These are phyloP conservation scores for Heterodera carotae DNA, from an alignment of 1,140 invertebrate species.

Conservation along the genomic window DNA sequence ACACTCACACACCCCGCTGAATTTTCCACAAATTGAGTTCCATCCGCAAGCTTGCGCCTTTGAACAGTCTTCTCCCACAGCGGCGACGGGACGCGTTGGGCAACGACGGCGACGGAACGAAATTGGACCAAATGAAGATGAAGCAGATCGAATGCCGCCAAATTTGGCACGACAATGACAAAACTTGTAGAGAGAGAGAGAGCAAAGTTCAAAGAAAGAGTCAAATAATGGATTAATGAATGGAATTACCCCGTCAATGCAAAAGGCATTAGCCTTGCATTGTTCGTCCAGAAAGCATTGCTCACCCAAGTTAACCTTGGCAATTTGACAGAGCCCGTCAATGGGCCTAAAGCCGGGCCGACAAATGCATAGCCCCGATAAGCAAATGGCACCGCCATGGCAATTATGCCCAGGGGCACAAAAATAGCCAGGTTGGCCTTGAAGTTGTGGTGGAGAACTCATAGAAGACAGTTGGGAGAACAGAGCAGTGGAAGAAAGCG, in stretches of 20 bases:
- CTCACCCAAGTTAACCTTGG: slow-evolving; percentile 47
- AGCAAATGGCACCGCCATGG: slow-evolving; percentile 40
- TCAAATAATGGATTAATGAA: background rate
- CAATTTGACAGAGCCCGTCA: slow-evolving; percentile 49
- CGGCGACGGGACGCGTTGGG: slow-evolving; percentile 31
- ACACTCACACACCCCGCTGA: slow-evolving; percentile 62
- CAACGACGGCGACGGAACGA: slow-evolving; percentile 33
- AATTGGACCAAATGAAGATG: slow-evolving; percentile 1
- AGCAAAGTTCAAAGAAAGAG: slow-evolving; percentile 9
- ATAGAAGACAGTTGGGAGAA: background rate
- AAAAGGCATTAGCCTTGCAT: slow-evolving; percentile 49
- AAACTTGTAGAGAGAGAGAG: no score
- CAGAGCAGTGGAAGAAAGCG: background rate
- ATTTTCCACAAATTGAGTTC: slow-evolving; percentile 58
- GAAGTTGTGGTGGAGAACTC: background rate
- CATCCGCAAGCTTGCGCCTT: slow-evolving; percentile 48
- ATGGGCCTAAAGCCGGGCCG: slow-evolving; percentile 52
- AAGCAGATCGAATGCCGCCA: background rate
- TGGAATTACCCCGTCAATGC: slow-evolving; percentile 47
- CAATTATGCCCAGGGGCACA: slow-evolving; percentile 28
- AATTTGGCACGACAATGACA: slow-evolving; percentile 12
- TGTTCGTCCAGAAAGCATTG: slow-evolving; percentile 56
- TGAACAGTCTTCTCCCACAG: slow-evolving; percentile 59
- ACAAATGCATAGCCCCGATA: slow-evolving; percentile 48
- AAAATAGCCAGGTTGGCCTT: slow-evolving; percentile 35